A percentile compares a stretch with the other conserved stretches of the same genome.
phyloP scores from a whole-genome alignment of 2,113 vertebrate species.

The Microcebus tavaratra region DNA sequence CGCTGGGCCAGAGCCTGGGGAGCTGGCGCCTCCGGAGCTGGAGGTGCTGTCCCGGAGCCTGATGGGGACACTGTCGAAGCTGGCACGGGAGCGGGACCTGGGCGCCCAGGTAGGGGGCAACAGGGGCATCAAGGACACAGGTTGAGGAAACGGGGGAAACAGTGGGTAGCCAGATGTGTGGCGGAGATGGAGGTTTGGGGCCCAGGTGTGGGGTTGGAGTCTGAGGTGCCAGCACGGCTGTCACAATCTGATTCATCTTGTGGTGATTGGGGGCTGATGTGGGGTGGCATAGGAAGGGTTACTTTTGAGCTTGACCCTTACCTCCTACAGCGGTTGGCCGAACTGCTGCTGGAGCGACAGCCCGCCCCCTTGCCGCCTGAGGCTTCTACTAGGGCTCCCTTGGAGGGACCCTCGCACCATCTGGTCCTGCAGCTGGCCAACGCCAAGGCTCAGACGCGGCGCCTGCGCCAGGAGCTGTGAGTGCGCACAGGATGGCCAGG shows the following conservation, averaged over 20 bases:
- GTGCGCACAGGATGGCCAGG: conserved; percentile 53
- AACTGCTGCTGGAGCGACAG: conserved; percentile 85
- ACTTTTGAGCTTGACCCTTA: not conserved
- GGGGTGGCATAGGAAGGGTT: not conserved
- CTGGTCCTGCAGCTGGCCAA: conserved; percentile 90
- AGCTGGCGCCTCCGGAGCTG: conserved; percentile 80
- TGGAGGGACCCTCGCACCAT: conserved; percentile 78
- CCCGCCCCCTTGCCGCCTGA: not conserved
- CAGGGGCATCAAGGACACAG: not conserved
- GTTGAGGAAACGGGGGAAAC: not conserved
- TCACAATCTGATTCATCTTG: not conserved
- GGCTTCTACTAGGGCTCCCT: conserved; percentile 42
- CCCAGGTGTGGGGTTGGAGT: not conserved
- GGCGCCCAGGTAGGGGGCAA: conserved; percentile 86
- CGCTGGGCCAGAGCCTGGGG: conserved; percentile 86
- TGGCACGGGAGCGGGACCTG: conserved; percentile 88
- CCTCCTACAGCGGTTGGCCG: conserved; percentile 85
- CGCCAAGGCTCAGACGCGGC: conserved; percentile 90
- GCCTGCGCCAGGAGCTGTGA: conserved; percentile 93
- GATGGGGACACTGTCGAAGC: conserved; percentile 84
- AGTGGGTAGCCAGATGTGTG: not conserved
- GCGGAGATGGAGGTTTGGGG: not conserved
- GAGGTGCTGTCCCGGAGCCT: conserved; percentile 85
- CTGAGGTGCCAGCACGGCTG: not conserved
- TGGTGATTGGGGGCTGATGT: not conserved